Evolutionary conservation across 2,888 invertebrate genomes (phyloP).

Genomic region (Zaprionus obscuricornis): DNA sequence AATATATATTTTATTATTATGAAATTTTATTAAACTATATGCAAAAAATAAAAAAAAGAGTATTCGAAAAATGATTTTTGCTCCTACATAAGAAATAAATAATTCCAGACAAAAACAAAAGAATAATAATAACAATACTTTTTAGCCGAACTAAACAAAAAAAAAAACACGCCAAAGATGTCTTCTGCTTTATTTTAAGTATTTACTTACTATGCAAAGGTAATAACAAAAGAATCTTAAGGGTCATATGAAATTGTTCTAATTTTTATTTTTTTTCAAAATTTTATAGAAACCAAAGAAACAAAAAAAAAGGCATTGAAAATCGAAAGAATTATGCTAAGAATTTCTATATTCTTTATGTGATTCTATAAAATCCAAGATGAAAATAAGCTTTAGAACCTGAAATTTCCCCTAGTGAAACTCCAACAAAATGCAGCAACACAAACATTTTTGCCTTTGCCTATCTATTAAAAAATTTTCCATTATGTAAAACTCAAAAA

Average conservation of each 20-base stretch:
- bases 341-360: no score
- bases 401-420: no score
- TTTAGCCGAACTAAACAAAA: conserved; percentile 57
- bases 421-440: no score
- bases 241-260: no score
- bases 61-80: conserved; percentile 70
- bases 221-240: conserved; percentile 9
- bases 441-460: conserved; percentile 37
- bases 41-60: no score
- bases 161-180: conserved; percentile 69
- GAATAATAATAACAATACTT: conserved; percentile 36
- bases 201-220: conserved; percentile 41
- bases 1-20: conserved; percentile 71
- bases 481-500: conserved; percentile 58
- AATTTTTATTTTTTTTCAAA: no score
- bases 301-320: no score
- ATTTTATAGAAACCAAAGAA: no score
- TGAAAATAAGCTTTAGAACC: no score
- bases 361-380: no score
- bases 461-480: conserved; percentile 35
- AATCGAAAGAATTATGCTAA: no score
- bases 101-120: no score
- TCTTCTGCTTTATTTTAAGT: conserved; percentile 77
- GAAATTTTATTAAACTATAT: conserved; percentile 69
- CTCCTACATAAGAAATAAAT: conserved; percentile 63